These are phyloP conservation scores for Arizona elegans DNA, from an alignment of 2,113 vertebrate species.

Conservation along the genomic window DNA sequence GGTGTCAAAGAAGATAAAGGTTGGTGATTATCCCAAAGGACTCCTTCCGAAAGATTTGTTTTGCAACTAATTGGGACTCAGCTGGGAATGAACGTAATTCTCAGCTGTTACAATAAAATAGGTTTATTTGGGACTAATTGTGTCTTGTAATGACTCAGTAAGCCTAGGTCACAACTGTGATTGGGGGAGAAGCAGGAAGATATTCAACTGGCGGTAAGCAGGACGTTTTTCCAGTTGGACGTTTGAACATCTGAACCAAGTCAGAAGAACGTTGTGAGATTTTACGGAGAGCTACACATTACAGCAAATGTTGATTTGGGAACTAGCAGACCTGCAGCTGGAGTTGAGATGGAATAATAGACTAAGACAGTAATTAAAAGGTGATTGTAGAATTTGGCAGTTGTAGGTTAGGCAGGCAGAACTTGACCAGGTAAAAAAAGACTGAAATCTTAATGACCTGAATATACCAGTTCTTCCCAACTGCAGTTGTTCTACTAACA, in stretches of 20 bases:
- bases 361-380: background rate
- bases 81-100: too few species aligned
- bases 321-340: background rate
- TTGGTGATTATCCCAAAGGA: too few species aligned
- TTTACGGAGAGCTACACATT: background rate
- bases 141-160: too few species aligned
- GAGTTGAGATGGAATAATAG: background rate
- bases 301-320: background rate
- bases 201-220: background rate
- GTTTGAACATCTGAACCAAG: background rate
- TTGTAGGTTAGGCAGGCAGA: background rate
- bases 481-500: too few species aligned
- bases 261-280: background rate
- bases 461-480: background rate
- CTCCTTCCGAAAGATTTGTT: too few species aligned
- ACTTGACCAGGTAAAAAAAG: background rate
- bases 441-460: background rate
- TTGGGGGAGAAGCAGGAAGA: background rate
- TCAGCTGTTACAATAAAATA: too few species aligned
- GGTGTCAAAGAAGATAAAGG: too few species aligned
- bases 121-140: too few species aligned
- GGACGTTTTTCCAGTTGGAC: background rate
- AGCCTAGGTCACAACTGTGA: too few species aligned
- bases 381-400: background rate
- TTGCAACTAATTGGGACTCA: too few species aligned